Percentiles rank a stretch among this genome's conserved stretches.
These are phyloP conservation scores for Montipora sp. DNA, from an alignment of 64 coral and sea anemone genomes.

Conservation along the genomic window DNA sequence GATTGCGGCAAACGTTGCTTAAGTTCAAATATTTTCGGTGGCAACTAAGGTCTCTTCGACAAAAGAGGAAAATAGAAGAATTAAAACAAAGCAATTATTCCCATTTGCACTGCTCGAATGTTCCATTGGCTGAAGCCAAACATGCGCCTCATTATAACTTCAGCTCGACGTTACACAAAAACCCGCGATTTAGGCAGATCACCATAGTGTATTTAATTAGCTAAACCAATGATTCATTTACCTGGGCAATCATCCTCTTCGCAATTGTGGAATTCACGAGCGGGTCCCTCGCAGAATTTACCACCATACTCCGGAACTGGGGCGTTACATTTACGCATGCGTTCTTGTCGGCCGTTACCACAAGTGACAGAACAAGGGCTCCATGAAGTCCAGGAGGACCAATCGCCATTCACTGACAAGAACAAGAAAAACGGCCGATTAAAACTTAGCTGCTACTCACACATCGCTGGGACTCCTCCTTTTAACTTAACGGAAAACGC, in stretches of 20 bases:
- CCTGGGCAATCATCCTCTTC: conserved; percentile 95
- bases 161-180: neutral
- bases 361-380: conserved; percentile 93
- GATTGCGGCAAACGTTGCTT: no score
- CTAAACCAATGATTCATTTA: neutral
- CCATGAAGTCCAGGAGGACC: conserved; percentile 91
- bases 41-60: no score
- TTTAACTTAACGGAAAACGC: no score
- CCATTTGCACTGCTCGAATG: no score
- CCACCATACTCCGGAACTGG: conserved; percentile 87
- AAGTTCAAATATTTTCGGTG: no score
- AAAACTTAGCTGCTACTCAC: no score
- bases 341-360: conserved; percentile 92
- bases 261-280: conserved; percentile 96
- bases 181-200: neutral
- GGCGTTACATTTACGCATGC: conserved; percentile 74
- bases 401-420: conserved; percentile 74
- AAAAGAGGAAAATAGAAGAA: no score
- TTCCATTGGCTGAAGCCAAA: no score
- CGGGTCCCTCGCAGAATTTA: conserved; percentile 89
- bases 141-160: no score
- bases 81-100: no score
- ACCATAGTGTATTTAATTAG: neutral
- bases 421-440: neutral
- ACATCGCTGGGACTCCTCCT: no score